Evolutionary conservation across 2,113 vertebrate species (phyloP).

Genomic region (Perccottus glenii): DNA sequence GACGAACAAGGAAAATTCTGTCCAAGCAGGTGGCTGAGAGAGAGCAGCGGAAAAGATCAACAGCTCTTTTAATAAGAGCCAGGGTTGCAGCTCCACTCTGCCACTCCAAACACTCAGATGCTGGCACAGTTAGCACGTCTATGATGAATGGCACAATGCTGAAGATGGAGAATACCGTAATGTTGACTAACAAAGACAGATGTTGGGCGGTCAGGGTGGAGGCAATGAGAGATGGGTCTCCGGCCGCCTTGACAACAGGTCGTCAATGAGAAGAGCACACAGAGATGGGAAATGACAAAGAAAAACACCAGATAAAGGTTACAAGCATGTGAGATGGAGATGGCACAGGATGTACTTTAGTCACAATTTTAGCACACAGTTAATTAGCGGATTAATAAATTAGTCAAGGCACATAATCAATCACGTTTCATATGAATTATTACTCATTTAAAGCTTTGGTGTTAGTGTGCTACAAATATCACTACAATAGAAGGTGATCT

Average conservation of each 20-base stretch:
- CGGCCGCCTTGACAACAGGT: conserved; percentile 63
- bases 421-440: background rate
- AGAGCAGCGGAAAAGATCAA: conserved; percentile 49
- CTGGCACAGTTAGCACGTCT: conserved; percentile 54
- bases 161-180: conserved; percentile 68
- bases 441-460: background rate
- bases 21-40: conserved; percentile 44
- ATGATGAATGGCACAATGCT: conserved; percentile 60
- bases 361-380: background rate
- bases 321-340: conserved; percentile 46
- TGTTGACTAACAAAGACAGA: conserved; percentile 76
- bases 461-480: background rate
- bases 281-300: conserved; percentile 62
- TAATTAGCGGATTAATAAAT: conserved; percentile 19
- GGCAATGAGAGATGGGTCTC: conserved; percentile 70
- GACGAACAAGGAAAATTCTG: conserved; percentile 49
- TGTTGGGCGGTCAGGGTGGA: conserved; percentile 61
- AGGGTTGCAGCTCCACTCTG: conserved; percentile 44
- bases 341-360: conserved; percentile 29
- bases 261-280: conserved; percentile 52
- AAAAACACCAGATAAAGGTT: conserved; percentile 49
- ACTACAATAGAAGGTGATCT: background rate
- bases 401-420: background rate
- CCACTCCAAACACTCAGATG: conserved; percentile 52
- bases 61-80: conserved; percentile 56